A percentile compares a stretch with the other conserved stretches of the same genome.
These are phyloP conservation scores for Antechinus stuartii DNA, from an alignment of 2,113 vertebrate species.

Conservation along the genomic window DNA sequence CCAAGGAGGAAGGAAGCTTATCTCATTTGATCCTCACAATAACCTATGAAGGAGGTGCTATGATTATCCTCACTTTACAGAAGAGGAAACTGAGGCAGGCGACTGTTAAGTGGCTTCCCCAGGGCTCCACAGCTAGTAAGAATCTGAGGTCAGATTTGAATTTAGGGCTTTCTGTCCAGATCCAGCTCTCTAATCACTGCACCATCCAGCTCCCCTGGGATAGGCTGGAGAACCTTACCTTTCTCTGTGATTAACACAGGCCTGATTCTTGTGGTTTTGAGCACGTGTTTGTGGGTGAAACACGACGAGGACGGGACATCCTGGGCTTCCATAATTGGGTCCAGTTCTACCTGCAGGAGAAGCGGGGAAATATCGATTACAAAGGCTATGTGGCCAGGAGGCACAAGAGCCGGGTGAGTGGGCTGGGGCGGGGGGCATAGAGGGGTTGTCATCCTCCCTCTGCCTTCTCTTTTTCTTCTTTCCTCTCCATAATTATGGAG, in stretches of 20 bases:
- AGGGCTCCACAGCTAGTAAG: no score
- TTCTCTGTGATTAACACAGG: conserved; percentile 72
- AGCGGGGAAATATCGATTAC: conserved; percentile 87
- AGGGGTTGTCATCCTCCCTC: background rate
- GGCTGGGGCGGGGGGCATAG: background rate
- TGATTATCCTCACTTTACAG: background rate
- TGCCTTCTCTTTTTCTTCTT: background rate
- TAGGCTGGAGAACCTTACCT: background rate
- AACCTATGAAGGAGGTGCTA: background rate
- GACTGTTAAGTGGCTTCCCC: background rate
- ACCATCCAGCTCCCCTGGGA: background rate
- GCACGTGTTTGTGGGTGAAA: conserved; percentile 93
- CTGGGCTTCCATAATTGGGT: conserved; percentile 93
- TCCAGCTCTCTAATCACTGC: no score
- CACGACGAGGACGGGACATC: conserved; percentile 84
- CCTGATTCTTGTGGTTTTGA: conserved; percentile 92
- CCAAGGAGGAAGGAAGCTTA: background rate
- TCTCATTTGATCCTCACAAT: background rate
- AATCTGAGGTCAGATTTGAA: background rate
- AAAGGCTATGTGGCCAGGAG: conserved; percentile 88
- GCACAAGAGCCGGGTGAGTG: conserved; percentile 86
- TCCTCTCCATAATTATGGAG: no score
- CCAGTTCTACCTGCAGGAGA: conserved; percentile 93
- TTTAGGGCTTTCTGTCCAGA: background rate
- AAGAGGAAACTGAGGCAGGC: background rate